phyloP scores from a whole-genome alignment of 2,797 vertebrate species.

The Smutsia temminckii region DNA sequence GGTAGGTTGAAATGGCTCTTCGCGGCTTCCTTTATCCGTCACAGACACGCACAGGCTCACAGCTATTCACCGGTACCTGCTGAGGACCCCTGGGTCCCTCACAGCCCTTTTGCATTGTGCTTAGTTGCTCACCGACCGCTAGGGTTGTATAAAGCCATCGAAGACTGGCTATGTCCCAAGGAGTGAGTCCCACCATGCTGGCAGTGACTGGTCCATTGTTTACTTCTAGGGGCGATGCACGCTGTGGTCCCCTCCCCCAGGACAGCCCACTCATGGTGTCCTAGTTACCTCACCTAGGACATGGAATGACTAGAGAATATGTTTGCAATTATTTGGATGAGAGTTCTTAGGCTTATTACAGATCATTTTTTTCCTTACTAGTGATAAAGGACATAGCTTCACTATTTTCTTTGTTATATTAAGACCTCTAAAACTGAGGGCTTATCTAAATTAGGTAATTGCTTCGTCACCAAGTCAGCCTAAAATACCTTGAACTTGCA shows the following conservation, averaged over 20 bases:
- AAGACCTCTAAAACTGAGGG: not conserved
- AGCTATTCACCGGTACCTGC: not conserved
- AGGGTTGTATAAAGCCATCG: not conserved
- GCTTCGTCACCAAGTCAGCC: not conserved
- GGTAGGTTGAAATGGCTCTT: constrained; percentile 82
- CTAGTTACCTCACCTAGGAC: not conserved
- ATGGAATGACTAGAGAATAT: not conserved
- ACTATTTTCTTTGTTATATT: constrained; percentile 36
- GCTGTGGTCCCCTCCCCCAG: not conserved
- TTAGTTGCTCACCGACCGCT: not conserved
- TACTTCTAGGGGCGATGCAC: not conserved
- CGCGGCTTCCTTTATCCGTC: not conserved
- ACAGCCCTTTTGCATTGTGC: not conserved
- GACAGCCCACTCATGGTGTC: not conserved
- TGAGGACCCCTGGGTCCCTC: not conserved
- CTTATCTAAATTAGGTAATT: not conserved
- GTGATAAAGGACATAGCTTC: not conserved
- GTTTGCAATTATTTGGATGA: not conserved
- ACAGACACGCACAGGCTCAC: not conserved
- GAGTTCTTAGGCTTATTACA: not conserved
- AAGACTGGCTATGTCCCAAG: not conserved
- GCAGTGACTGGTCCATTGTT: not conserved
- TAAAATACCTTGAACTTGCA: not conserved
- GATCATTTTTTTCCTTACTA: constrained; percentile 38
- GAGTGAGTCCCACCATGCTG: not conserved